Percentiles rank a stretch among this genome's conserved stretches.
phyloP scores from a whole-genome alignment of 1,140 invertebrate species.

The Nomia melanderi region DNA sequence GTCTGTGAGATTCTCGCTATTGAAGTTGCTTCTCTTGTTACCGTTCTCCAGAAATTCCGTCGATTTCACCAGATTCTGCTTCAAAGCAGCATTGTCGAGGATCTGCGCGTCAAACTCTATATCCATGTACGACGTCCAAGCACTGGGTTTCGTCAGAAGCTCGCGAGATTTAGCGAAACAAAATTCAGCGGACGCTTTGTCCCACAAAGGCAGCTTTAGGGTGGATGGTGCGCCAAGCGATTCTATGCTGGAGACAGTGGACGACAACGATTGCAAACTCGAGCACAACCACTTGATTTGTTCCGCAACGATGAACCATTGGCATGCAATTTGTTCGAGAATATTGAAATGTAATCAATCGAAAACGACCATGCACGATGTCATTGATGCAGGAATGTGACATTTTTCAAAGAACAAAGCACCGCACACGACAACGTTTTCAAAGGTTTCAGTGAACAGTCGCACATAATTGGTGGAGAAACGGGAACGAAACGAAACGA shows the following conservation, averaged over 20 bases:
- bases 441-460: background rate
- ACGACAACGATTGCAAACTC: conserved; percentile 81
- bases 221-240: conserved; percentile 80
- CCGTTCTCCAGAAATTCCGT: conserved; percentile 76
- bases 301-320: background rate
- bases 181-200: conserved; percentile 87
- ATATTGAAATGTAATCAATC: conserved; percentile 9
- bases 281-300: conserved; percentile 80
- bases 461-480: background rate
- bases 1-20: conserved; percentile 28
- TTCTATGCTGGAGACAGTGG: conserved; percentile 80
- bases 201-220: conserved; percentile 85
- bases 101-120: conserved; percentile 74
- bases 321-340: conserved; percentile 11
- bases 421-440: background rate
- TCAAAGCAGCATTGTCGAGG: conserved; percentile 69
- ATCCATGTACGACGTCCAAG: conserved; percentile 77
- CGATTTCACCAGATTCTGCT: conserved; percentile 75
- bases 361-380: background rate
- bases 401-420: conserved; percentile 19
- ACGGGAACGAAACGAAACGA: conserved; percentile 19
- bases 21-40: conserved; percentile 64
- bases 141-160: conserved; percentile 83
- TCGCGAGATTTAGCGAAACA: conserved; percentile 88
- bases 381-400: background rate